A percentile compares a stretch with the other conserved stretches of the same genome.
Evolutionary conservation across 2,888 invertebrate species (phyloP).

Genomic region (Flexamia atlantica): DNA sequence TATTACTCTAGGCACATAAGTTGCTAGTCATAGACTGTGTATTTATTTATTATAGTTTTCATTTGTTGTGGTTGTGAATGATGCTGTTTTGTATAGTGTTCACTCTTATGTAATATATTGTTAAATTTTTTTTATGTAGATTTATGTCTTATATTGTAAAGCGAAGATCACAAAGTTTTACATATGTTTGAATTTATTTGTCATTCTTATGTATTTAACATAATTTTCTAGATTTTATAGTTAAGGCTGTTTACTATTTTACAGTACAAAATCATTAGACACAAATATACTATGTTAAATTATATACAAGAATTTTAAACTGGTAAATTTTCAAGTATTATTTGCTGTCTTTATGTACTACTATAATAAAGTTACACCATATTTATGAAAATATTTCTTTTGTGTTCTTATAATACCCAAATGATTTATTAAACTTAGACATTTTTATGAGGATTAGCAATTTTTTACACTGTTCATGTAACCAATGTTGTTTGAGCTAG

Average conservation of each 20-base stretch:
- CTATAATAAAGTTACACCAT: slow-evolving; percentile 53
- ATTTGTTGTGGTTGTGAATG: slow-evolving; percentile 56
- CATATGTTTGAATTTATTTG: neutral
- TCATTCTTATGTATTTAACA: slow-evolving; percentile 15
- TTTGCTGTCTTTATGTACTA: slow-evolving; percentile 56
- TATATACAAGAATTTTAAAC: slow-evolving; percentile 18
- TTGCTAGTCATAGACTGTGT: slow-evolving; percentile 58
- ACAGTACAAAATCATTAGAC: slow-evolving; percentile 58
- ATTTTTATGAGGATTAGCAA: no score
- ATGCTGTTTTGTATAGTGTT: slow-evolving; percentile 51
- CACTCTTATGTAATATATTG: slow-evolving; percentile 11
- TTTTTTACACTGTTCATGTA: no score
- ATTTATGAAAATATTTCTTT: slow-evolving; percentile 22
- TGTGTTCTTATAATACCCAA: no score
- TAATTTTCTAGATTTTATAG: slow-evolving; percentile 17
- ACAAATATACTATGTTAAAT: neutral
- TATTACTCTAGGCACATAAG: slow-evolving; percentile 57
- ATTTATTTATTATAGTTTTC: slow-evolving; percentile 57
- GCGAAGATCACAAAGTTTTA: slow-evolving; percentile 6
- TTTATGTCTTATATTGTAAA: slow-evolving; percentile 10
- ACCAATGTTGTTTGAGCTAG: no score
- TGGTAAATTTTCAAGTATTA: slow-evolving; percentile 36
- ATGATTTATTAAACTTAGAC: no score
- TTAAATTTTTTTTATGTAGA: slow-evolving; percentile 19
- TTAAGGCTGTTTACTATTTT: neutral